Evolutionary conservation across 2,113 vertebrate genomes (phyloP), one percentile per base, ranked within the genome.

Genomic region (Vulpes lagopus): DNA sequence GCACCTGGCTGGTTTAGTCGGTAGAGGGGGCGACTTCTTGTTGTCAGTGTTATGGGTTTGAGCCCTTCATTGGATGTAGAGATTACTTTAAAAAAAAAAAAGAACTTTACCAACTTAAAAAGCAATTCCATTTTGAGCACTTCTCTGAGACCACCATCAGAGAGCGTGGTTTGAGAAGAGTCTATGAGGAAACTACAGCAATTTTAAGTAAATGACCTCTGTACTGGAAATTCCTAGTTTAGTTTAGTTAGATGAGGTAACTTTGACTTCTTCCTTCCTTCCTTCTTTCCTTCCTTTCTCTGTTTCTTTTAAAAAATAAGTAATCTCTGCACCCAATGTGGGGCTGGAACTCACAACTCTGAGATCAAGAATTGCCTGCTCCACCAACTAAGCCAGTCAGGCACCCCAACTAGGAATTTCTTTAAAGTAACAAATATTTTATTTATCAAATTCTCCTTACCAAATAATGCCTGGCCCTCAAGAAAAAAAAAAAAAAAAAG

Each of bases 51-150:
- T 14, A 3, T 27, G 14, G 49, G 73, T 76, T 76, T 7, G 49
- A 78, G 43, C 25, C 43, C 65, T 15, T 51, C 17, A 25, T 9
- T 51, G 25, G 43, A 19, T 30, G 8, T 78, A 51, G 25, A 51
- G 14, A 49, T 51, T 51, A 30, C 74, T 51, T 78, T 4, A 49
- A 25, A 25, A 49, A 74, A 76, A 69, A 25, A 23, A 69, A 19
- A 82, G n/a, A 73, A 82, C 89, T 67, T 78, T 74, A 65, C 35
- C 53, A 95, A 64, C 53, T 80, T 94, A 49, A 62, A 95, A 96
- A 69, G 23, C 38, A 96, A 62, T 65, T 71, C n/a, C 10, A 64
- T 32, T 83, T 80, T 97, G 20, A 94, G 51, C 69, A 51, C 82
- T 30, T 91, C 27, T 73, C 59, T 62, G 25, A 84, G 57, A 65